Base-by-base conservation (phyloP, 1,140 invertebrate genomes). In the Nephotettix cincticeps region DNA sequence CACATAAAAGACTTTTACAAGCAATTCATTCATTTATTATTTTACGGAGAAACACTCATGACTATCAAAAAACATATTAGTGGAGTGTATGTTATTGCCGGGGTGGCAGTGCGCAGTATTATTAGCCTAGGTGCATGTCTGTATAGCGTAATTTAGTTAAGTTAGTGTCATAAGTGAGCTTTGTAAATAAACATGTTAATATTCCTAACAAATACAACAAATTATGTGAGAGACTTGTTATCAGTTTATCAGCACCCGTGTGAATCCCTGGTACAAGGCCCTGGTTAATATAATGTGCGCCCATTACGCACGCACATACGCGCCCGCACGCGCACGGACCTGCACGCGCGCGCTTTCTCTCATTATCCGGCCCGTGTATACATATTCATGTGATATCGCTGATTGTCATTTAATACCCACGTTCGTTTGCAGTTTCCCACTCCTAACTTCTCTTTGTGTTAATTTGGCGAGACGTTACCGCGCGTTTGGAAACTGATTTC, bases 121-220 rank as follows among this genome's bases (percentile, higher is more conserved):
- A 61, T 61, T 61, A 61, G 56, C 56, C 21, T 61, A 61, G 56
- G 19, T 61, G 56, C 27, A 61, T 61, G 56, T 61, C 56, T 61
- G 56, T 61, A 61, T 61, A 61, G 56, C 27, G 56, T 61, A 27
- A 11, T 4, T 4, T 61, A 61, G 25, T 4, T 51, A 9, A 19
- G 47, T 40, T 40, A 40, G 6, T 54, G 47, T 61, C 27, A 61
- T 61, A 25, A 25, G 25, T 28, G 56, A 61, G 56, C 56, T 61
- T 61, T 61, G 56, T 61, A 61, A 25, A 61, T 61, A 61, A 27
- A 61, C 56, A 61, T 61, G 56, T 61, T 61, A 29, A 61, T 61
- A 61, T 61, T 61, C 56, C 27, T 61, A 61, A 61, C 56, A 61
- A 61, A 61, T 61, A 61, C 56, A 61, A 27, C 56, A 61, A 61